phyloP scores from a whole-genome alignment of 2,113 vertebrate species.

The Lycocorax pyrrhopterus region DNA sequence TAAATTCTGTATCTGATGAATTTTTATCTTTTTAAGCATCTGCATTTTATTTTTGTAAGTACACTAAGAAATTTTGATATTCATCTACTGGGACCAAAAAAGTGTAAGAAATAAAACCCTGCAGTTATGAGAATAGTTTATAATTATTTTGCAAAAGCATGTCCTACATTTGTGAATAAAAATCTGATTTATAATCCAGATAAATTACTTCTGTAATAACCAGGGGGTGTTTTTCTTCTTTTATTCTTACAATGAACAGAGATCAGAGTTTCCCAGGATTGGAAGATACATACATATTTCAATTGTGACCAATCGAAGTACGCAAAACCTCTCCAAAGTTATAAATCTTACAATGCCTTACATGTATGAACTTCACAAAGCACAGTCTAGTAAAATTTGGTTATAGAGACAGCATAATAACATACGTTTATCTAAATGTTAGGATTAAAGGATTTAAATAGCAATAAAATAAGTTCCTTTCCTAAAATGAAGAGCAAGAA shows the following conservation, averaged over 20 bases:
- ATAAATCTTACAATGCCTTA: not conserved
- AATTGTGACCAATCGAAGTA: not conserved
- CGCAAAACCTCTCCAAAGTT: not conserved
- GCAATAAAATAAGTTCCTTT: not conserved
- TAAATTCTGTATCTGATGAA: not conserved
- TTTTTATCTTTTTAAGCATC: not conserved
- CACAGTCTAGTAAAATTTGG: not conserved
- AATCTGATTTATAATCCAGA: not conserved
- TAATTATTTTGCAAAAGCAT: not conserved
- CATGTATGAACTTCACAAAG: not conserved
- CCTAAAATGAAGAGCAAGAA: conserved; percentile 1
- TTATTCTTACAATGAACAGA: not conserved
- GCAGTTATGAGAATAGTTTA: not conserved
- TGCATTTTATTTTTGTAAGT: not conserved
- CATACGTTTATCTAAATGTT: not conserved
- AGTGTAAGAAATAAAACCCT: not conserved
- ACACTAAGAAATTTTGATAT: not conserved
- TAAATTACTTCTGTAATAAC: not conserved
- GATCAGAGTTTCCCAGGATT: not conserved
- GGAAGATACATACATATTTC: not conserved
- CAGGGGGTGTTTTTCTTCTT: not conserved
- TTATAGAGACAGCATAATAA: not conserved
- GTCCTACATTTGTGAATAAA: not conserved
- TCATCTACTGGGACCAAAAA: not conserved
- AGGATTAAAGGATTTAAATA: not conserved